Conservation (phyloP, 2,113 vertebrate genomes). For the Microcebus griseorufus region DNA sequence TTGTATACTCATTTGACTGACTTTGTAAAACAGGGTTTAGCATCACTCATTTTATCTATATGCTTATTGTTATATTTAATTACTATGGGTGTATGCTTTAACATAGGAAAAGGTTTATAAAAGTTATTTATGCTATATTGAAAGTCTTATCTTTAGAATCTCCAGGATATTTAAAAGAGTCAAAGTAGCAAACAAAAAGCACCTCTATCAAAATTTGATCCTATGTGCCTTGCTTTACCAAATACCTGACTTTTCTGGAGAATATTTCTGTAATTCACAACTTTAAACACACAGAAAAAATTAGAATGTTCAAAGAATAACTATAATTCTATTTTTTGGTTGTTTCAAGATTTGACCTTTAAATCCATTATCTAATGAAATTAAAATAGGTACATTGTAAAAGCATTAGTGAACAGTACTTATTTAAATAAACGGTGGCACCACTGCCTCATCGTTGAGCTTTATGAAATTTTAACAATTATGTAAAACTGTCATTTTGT, state of each 20-base stretch:
- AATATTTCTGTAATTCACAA: conserved; percentile 32
- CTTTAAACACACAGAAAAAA: conserved; percentile 33
- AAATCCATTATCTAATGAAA: conserved; percentile 53
- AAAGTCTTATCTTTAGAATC: conserved; percentile 65
- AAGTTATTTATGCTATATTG: conserved; percentile 69
- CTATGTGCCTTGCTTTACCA: conserved; percentile 71
- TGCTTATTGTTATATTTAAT: conserved; percentile 79
- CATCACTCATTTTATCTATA: conserved; percentile 67
- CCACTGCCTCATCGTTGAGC: background rate
- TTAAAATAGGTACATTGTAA: conserved; percentile 36
- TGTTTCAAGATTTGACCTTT: conserved; percentile 67
- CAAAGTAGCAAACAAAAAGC: conserved; percentile 55
- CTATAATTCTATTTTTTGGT: conserved; percentile 4
- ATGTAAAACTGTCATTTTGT: conserved; percentile 11
- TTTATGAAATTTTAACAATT: conserved; percentile 65
- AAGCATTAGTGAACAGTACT: conserved; percentile 27
- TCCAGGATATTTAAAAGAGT: conserved; percentile 61
- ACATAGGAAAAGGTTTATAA: conserved; percentile 33
- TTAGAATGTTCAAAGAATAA: conserved; percentile 12
- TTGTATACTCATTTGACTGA: conserved; percentile 60
- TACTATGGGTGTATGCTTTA: conserved; percentile 41
- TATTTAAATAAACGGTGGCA: conserved; percentile 60
- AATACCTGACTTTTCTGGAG: conserved; percentile 44
- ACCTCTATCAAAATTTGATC: conserved; percentile 59
- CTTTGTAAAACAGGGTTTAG: conserved; percentile 39